Base-by-base conservation (phyloP, 2,888 invertebrate genomes). In the Aphidius colemani region DNA sequence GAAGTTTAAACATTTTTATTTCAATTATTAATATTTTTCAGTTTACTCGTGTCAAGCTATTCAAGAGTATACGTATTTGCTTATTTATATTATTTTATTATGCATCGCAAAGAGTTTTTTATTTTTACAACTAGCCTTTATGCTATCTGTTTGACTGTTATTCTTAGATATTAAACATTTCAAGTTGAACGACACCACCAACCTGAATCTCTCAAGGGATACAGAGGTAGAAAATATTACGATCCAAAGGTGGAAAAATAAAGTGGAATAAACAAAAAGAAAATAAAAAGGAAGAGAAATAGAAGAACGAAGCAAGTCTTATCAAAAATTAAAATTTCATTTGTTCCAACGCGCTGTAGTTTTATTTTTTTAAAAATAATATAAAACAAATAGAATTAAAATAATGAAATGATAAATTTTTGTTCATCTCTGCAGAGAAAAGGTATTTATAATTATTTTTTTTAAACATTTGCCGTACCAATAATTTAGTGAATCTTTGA, bases 281-380 rank as follows among this genome's bases (percentile, higher is more conserved):
- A 65, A 59, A 63, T n/a, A 63, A 65, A 56, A 63, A 43, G 57
- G 46, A 53, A 41, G 67, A 64, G 61, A 61, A 64, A 68, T 63
- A 68, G 66, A 67, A 65, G 57, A 66, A 64, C 56, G 53, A 57
- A 65, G 55, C 59, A 64, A 60, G 65, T 53, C 78, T 79, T 78
- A 79, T 80, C 70, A 79, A 80, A 79, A 78, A 80, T 80, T 79
- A 77, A 80, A 80, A 77, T 80, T 80, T 80, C 78, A 80, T 80
- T 77, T 74, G 75, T 70, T 72, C 72, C 70, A 67, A 69, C 72
- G 69, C 57, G 64, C 63, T 69, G 71, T 71, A 48, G 18, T 43
- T 49, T 13, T 30, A 30, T 30, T 9, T 8, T n/a, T n/a, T n/a
- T n/a, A 39, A 57, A 7, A 18, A 18, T 18, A 18, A 18, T 18